These are phyloP conservation scores for Anseranas semipalmata DNA, from an alignment of 2,113 vertebrate species.

Conservation along the genomic window DNA sequence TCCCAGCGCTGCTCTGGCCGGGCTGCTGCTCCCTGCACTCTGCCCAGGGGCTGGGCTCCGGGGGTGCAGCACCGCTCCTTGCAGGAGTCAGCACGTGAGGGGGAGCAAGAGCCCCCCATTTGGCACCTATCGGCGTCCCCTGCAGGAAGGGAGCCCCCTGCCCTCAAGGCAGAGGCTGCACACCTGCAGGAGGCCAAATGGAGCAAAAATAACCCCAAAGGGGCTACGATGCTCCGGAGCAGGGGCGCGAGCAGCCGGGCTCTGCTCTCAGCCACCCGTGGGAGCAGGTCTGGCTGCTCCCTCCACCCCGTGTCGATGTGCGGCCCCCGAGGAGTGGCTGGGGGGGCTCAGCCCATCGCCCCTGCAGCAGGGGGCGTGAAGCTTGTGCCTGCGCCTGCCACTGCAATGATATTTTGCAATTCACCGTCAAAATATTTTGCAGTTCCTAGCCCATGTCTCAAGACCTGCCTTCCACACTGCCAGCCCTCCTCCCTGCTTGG, in stretches of 20 bases:
- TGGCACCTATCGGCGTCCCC: not conserved
- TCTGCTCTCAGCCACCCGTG: fast-evolving
- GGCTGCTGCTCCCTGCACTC: not conserved
- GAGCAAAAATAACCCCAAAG: fast-evolving
- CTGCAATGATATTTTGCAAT: not conserved
- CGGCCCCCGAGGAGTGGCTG: not conserved
- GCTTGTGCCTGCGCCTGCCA: fast-evolving
- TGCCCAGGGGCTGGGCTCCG: fast-evolving
- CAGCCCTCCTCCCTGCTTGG: not conserved
- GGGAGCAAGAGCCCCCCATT: fast-evolving
- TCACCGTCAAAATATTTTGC: not conserved
- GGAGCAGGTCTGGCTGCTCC: not conserved
- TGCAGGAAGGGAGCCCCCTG: not conserved
- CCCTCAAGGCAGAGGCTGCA: not conserved
- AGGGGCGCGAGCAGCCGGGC: fast-evolving
- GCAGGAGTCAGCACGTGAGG: fast-evolving
- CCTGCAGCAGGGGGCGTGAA: fast-evolving
- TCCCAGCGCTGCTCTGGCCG: fast-evolving
- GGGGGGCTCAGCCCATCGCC: not conserved
- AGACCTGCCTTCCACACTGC: not conserved
- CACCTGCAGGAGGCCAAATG: not conserved
- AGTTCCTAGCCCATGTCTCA: fast-evolving
- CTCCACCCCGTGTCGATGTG: not conserved
- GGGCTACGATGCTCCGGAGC: fast-evolving
- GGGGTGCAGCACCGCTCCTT: fast-evolving